phyloP scores from a whole-genome alignment of 2,888 invertebrate genomes.

The Epiblema foenella region DNA sequence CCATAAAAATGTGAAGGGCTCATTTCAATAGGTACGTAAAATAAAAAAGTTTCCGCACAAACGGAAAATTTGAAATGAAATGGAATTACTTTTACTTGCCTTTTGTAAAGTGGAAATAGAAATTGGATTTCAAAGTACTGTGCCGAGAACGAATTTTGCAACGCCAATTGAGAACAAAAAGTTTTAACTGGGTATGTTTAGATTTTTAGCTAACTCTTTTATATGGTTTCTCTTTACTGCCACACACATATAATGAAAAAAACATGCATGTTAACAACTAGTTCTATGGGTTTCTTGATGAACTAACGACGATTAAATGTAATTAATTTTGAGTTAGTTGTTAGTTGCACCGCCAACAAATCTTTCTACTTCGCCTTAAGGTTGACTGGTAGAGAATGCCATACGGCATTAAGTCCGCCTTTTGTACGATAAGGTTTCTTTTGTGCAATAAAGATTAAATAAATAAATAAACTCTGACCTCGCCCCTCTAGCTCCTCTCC shows the following conservation, averaged over 20 bases:
- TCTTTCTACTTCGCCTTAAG: too few relatives aligned
- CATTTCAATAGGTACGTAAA: conserved; percentile 21
- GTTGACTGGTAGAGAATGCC: too few relatives aligned
- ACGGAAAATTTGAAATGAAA: conserved; percentile 33
- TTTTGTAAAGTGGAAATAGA: conserved; percentile 33
- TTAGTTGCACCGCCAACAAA: too few relatives aligned
- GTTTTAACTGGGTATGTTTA: conserved; percentile 30
- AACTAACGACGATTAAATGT: too few relatives aligned
- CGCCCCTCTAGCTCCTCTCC: too few relatives aligned
- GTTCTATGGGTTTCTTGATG: too few relatives aligned
- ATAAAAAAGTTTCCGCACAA: conserved; percentile 26
- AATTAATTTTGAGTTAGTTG: too few relatives aligned
- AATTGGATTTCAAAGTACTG: conserved; percentile 40
- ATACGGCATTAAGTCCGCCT: too few relatives aligned
- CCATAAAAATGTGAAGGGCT: conserved; percentile 1
- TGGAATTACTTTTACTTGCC: conserved; percentile 41
- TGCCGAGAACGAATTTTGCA: conserved; percentile 29
- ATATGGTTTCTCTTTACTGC: background rate
- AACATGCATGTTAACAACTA: too few relatives aligned
- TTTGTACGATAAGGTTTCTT: too few relatives aligned
- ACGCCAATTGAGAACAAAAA: conserved; percentile 30
- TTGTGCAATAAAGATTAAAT: too few relatives aligned
- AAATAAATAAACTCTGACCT: too few relatives aligned
- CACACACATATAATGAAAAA: background rate
- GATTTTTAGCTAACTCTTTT: conserved; percentile 1